Conservation (phyloP, 2,113 vertebrate species). For the Maccullochella peelii region DNA sequence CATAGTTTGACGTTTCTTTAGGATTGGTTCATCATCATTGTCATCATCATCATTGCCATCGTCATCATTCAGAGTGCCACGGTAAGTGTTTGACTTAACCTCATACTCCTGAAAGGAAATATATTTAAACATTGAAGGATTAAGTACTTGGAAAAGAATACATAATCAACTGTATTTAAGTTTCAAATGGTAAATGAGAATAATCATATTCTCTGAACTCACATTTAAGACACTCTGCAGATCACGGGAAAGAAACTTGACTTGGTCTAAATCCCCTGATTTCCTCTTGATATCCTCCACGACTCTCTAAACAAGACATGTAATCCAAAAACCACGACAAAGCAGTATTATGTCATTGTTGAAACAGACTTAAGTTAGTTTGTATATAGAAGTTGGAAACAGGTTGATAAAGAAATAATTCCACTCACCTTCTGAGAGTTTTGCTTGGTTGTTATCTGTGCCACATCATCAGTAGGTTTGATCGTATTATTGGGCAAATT, state of each 20-base stretch:
- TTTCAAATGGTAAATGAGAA: neutral
- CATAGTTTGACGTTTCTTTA: constrained; percentile 83
- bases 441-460: constrained; percentile 87
- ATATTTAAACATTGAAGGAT: neutral
- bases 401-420: neutral
- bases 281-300: constrained; percentile 89
- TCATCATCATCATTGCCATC: constrained; percentile 39
- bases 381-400: neutral
- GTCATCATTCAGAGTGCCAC: constrained; percentile 81
- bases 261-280: constrained; percentile 80
- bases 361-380: neutral
- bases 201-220: constrained; percentile 41
- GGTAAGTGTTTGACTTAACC: constrained; percentile 87
- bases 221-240: constrained; percentile 89
- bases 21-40: constrained; percentile 12
- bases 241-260: constrained; percentile 85
- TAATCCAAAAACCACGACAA: neutral
- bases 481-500: constrained; percentile 87
- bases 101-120: constrained; percentile 88
- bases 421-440: constrained; percentile 89
- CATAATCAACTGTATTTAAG: neutral
- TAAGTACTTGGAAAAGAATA: neutral
- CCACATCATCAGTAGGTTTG: constrained; percentile 83
- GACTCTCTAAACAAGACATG: constrained; percentile 84
- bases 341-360: neutral